Conservation (phyloP, 2,888 invertebrate genomes). For the Blera fallax region DNA sequence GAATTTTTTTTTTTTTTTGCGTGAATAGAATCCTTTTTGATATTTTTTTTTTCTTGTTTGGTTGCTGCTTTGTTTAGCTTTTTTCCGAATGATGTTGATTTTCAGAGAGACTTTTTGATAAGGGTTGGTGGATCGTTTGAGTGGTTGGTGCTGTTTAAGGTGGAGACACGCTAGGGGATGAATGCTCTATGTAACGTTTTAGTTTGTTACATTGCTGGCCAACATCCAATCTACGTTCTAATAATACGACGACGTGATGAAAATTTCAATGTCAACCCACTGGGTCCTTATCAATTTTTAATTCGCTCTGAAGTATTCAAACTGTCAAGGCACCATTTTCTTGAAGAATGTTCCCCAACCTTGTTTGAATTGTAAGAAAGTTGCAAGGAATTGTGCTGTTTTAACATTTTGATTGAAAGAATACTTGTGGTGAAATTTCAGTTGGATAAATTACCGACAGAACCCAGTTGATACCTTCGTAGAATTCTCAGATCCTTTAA, state of each 20-base stretch:
- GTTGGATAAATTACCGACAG: too few species aligned
- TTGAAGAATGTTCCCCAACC: background rate
- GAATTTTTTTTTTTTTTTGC: background rate
- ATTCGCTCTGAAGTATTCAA: background rate
- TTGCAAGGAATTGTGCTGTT: too few species aligned
- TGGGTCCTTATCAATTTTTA: slow-evolving; percentile 48
- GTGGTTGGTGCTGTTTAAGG: background rate
- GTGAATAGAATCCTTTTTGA: background rate
- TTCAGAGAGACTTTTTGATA: slow-evolving; percentile 10
- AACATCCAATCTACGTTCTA: slow-evolving; percentile 27
- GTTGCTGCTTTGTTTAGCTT: background rate
- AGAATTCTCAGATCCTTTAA: too few species aligned
- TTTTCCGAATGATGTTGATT: slow-evolving; percentile 8
- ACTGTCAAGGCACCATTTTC: background rate
- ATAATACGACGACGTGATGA: slow-evolving; percentile 42
- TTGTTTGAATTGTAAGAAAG: background rate
- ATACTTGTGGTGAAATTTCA: too few species aligned
- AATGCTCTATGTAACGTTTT: slow-evolving; percentile 1
- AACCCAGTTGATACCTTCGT: too few species aligned
- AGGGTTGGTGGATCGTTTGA: slow-evolving; percentile 16
- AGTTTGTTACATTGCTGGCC: slow-evolving; percentile 12
- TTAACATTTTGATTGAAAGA: too few species aligned
- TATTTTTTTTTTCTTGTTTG: background rate
- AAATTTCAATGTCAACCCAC: slow-evolving; percentile 13
- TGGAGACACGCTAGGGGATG: background rate